Base-by-base conservation (phyloP, 1,140 invertebrate genomes). In the Drosophila malerkotliana region DNA sequence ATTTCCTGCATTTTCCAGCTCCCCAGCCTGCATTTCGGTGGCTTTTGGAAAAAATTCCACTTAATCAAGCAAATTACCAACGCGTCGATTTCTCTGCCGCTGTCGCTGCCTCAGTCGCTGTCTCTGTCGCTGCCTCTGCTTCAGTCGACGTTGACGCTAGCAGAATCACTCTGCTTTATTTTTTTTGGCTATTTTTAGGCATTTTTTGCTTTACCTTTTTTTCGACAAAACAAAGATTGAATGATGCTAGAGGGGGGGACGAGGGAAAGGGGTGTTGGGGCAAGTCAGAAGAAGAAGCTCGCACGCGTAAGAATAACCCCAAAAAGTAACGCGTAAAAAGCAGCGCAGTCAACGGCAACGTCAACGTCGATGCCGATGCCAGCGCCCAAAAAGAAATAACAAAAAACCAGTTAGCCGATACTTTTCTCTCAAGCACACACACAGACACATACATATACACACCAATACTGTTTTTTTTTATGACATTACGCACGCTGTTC, bases 21-120 rank as follows among this genome's bases (percentile, higher is more conserved):
- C 37, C 15, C 34, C 45, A 34, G 57, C 64, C 54, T 87, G 77
- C 82, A 81, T 73, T 87, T 82, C 52, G 68, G n/a, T 66, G 57
- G 26, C 73, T 67, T 84, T 18, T 18, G 18, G 82, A 73, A 84
- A 87, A 87, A 81, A 85, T 87, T 88, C 78, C 83, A 85, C 75
- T 88, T 85, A 88, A 87, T 85, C 83, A 88, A 75, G 71, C 83
- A 87, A 87, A 85, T 82, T 85, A 87, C 78, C 79, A 79, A 83
- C 58, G 82, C 78, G 74, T 69, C 64, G 62, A 61, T 48, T 62
- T 57, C 10, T 37, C 34, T 37, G 34, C 34, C 58, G 21, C 39
- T 26, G 37, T 26, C 58, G 21, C 39, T n/a, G 32, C 32, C 8
- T 37, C 34, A 2, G 74, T 72, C 28, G 56, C 18, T 21, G 21